Evolutionary conservation across 2,113 vertebrate genomes (phyloP).

Genomic region (Anguilla japonica): DNA sequence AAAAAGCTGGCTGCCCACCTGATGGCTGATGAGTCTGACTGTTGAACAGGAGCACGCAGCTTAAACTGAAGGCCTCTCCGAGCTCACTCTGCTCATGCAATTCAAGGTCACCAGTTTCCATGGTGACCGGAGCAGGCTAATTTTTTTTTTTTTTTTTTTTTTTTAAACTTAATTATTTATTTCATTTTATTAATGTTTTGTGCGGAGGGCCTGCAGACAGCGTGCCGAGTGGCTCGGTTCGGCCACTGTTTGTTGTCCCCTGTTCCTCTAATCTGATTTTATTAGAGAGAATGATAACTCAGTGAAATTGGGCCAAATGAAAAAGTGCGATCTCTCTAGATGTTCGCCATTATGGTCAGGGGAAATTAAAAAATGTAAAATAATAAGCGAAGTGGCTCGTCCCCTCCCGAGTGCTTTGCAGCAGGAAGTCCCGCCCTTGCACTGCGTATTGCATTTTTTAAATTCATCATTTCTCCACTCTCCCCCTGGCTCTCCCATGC

Average conservation of each 20-base stretch:
- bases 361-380: slow-evolving; percentile 10
- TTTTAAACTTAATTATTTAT: slow-evolving; percentile 36
- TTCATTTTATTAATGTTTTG: slow-evolving; percentile 33
- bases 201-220: slow-evolving; percentile 8
- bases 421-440: slow-evolving; percentile 43
- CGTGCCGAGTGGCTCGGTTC: not conserved
- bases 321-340: slow-evolving; percentile 20
- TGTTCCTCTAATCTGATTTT: not conserved
- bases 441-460: slow-evolving; percentile 36
- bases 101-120: slow-evolving; percentile 47
- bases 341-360: slow-evolving; percentile 23
- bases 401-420: slow-evolving; percentile 18
- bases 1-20: not conserved
- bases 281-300: not conserved
- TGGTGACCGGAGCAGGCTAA: slow-evolving; percentile 32
- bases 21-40: not conserved
- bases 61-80: slow-evolving; percentile 30
- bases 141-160: slow-evolving; percentile 27
- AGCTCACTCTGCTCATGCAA: slow-evolving; percentile 21
- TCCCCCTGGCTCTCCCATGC: slow-evolving; percentile 44
- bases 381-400: slow-evolving; percentile 26
- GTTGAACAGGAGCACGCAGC: slow-evolving; percentile 22
- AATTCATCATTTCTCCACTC: slow-evolving; percentile 29
- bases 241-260: not conserved
- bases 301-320: slow-evolving; percentile 15